Evolutionary conservation across 2,797 vertebrate genomes (phyloP).

Genomic region (Arctocebus calabarensis): DNA sequence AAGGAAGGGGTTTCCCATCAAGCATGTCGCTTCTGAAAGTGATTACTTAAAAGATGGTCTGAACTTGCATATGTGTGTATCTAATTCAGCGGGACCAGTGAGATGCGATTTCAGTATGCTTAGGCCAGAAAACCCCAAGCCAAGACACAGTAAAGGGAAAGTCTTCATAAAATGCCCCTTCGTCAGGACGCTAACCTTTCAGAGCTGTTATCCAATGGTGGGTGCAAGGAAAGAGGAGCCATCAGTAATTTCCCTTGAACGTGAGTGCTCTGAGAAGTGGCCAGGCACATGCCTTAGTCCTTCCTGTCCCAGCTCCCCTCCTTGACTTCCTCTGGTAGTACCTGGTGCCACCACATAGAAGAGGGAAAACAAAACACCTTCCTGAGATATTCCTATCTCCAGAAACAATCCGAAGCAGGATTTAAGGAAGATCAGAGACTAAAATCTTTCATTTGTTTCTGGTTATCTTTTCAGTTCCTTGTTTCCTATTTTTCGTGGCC

Average conservation of each 20-base stretch:
- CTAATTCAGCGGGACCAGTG: not conserved
- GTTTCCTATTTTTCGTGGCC: not conserved
- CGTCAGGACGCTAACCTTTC: not conserved
- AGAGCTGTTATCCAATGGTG: not conserved
- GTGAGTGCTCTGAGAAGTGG: not conserved
- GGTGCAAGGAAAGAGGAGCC: not conserved
- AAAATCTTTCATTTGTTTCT: constrained; percentile 9
- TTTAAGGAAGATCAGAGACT: not conserved
- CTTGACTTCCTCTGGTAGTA: not conserved
- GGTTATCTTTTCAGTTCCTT: constrained; percentile 8
- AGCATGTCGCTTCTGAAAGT: not conserved
- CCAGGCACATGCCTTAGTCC: not conserved
- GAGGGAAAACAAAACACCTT: not conserved
- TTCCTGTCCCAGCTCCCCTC: not conserved
- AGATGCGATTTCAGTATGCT: not conserved
- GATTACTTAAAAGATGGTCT: not conserved
- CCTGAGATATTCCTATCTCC: not conserved
- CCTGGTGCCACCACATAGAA: not conserved
- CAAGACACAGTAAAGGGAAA: not conserved
- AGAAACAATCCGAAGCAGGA: not conserved
- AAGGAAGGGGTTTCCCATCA: not conserved
- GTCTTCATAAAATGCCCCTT: not conserved
- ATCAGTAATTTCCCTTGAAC: not conserved
- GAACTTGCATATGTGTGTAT: not conserved
- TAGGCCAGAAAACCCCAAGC: not conserved